Evolutionary conservation across 2,888 invertebrate genomes (phyloP).

Genomic region (Oscheius sp.): DNA sequence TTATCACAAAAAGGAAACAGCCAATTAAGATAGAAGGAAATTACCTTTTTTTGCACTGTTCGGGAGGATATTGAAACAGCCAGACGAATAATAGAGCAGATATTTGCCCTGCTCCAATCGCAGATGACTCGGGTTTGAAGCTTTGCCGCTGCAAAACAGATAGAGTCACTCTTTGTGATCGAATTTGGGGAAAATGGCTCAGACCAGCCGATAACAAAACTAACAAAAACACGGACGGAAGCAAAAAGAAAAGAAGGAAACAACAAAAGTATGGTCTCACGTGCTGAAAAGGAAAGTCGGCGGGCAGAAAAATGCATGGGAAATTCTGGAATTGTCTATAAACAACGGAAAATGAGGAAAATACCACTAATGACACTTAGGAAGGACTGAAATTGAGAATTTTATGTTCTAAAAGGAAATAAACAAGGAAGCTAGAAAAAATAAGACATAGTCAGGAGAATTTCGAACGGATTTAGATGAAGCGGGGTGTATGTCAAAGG

Average conservation of each 20-base stretch:
- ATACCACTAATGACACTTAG: background rate
- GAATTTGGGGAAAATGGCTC: background rate
- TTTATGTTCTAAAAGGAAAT: background rate
- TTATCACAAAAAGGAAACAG: constrained; percentile 2
- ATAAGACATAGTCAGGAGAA: no score
- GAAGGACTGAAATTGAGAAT: background rate
- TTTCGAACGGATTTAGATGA: no score
- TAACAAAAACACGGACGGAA: background rate
- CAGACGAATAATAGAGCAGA: constrained; percentile 52
- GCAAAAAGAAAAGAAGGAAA: background rate
- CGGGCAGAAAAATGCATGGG: background rate
- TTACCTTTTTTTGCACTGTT: constrained; percentile 46
- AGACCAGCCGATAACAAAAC: no score
- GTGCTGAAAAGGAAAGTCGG: background rate
- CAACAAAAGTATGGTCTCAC: background rate
- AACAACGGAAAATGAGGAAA: background rate
- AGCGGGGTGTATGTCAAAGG: no score
- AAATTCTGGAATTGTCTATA: background rate
- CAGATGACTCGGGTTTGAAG: constrained; percentile 43
- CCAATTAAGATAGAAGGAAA: background rate
- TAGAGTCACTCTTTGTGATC: background rate
- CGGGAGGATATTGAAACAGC: constrained; percentile 52
- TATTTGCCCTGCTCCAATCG: constrained; percentile 47
- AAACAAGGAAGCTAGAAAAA: background rate
- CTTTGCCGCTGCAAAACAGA: constrained; percentile 47